These are phyloP conservation scores for Neotoma lepida DNA, from an alignment of 2,113 vertebrate genomes.

Conservation along the genomic window DNA sequence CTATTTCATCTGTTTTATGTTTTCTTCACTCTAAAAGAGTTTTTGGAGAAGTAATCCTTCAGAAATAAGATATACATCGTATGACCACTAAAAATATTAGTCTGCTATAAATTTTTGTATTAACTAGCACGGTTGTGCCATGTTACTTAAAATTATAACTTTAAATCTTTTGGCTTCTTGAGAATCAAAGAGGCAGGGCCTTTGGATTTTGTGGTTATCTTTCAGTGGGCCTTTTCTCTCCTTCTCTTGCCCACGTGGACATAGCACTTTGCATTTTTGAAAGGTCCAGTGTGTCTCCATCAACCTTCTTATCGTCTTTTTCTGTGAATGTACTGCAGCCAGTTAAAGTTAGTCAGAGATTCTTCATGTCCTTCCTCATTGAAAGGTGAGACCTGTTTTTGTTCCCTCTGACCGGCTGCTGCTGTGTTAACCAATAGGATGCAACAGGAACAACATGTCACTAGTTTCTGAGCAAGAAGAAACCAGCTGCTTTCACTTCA, in stretches of 20 bases:
- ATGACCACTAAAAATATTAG: conserved; percentile 7
- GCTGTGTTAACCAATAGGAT: background rate
- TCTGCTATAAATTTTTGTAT: background rate
- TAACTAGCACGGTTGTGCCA: background rate
- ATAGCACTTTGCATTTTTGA: background rate
- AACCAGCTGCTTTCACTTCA: background rate
- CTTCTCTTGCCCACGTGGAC: background rate
- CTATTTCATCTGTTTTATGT: background rate
- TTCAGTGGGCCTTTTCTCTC: background rate
- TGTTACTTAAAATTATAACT: background rate
- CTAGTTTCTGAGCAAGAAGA: background rate
- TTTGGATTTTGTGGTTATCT: background rate
- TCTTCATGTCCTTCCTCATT: background rate
- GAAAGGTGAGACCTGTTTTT: background rate
- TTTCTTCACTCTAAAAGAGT: conserved; percentile 22
- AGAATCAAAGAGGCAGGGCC: background rate
- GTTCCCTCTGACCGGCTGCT: background rate
- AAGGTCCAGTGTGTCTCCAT: background rate
- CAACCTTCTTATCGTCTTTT: background rate
- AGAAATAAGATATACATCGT: background rate
- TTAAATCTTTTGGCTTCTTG: background rate
- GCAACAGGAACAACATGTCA: background rate
- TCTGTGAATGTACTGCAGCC: background rate
- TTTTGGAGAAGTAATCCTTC: conserved; percentile 7
- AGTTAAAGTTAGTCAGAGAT: background rate